Conservation (phyloP, 2,888 invertebrate species). For the Junonia oenone region DNA sequence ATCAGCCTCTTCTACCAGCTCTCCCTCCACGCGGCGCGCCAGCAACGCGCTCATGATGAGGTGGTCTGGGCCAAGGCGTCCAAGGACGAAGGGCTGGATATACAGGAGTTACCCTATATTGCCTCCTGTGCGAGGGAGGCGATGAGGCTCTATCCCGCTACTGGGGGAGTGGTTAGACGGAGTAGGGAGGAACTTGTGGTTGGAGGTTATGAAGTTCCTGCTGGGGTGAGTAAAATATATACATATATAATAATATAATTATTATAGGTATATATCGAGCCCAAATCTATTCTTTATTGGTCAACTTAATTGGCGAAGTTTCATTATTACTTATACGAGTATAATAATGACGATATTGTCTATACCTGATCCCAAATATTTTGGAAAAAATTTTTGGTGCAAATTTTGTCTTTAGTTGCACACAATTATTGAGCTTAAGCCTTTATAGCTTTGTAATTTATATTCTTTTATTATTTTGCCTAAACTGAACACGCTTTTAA, state of each 20-base stretch:
- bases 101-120: constrained; percentile 48
- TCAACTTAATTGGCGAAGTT: no score
- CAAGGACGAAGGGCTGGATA: constrained; percentile 45
- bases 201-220: constrained; percentile 62
- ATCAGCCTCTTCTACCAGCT: constrained; percentile 63
- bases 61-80: constrained; percentile 56
- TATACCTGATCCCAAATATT: no score
- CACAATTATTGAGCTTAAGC: no score
- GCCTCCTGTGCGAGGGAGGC: constrained; percentile 56
- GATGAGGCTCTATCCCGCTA: constrained; percentile 61
- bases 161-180: constrained; percentile 63
- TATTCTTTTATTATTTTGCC: no score
- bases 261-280: no score
- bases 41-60: constrained; percentile 66
- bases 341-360: no score
- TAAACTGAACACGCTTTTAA: no score
- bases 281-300: no score
- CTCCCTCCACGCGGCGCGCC: constrained; percentile 63
- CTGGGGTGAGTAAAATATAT: constrained; percentile 70
- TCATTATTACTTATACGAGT: no score
- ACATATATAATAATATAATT: neutral
- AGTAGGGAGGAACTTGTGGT: constrained; percentile 48
- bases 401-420: no score
- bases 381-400: no score
- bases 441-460: no score